A percentile compares a stretch with the other conserved stretches of the same genome.
These are phyloP conservation scores for Euzetes globulus DNA, from an alignment of 2,888 invertebrate species.

Conservation along the genomic window DNA sequence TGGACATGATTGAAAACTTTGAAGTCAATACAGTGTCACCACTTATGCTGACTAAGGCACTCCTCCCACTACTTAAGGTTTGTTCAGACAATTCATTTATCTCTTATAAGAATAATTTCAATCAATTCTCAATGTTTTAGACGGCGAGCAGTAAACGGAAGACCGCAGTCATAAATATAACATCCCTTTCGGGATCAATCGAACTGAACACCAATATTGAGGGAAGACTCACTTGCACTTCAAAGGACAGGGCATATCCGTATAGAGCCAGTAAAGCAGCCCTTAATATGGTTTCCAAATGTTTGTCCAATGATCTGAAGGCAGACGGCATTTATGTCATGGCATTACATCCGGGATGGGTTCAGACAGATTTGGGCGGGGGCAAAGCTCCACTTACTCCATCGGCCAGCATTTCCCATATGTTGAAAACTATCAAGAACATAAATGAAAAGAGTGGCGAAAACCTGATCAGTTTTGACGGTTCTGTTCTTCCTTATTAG, in stretches of 20 bases:
- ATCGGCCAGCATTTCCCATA: neutral
- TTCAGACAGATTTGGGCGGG: constrained; percentile 82
- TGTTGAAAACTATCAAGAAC: neutral
- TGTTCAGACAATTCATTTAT: neutral
- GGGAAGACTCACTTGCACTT: constrained; percentile 63
- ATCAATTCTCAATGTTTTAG: neutral
- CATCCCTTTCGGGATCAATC: constrained; percentile 73
- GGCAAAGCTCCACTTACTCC: constrained; percentile 33
- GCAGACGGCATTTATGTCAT: constrained; percentile 65
- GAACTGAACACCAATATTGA: constrained; percentile 63
- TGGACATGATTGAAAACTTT: constrained; percentile 63
- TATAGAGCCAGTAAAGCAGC: constrained; percentile 84
- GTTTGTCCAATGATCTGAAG: constrained; percentile 71
- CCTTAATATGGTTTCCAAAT: constrained; percentile 75
- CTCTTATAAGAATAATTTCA: neutral
- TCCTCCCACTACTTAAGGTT: constrained; percentile 56
- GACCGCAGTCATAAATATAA: constrained; percentile 72
- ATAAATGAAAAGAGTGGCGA: neutral
- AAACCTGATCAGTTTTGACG: neutral
- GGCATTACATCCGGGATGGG: constrained; percentile 82
- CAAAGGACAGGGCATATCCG: constrained; percentile 78
- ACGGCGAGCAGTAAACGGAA: constrained; percentile 52
- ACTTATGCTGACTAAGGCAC: constrained; percentile 70
- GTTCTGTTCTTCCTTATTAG: neutral
- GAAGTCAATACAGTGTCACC: constrained; percentile 71